phyloP scores from a whole-genome alignment of 2,888 invertebrate genomes.

The Harpalus rubripes region DNA sequence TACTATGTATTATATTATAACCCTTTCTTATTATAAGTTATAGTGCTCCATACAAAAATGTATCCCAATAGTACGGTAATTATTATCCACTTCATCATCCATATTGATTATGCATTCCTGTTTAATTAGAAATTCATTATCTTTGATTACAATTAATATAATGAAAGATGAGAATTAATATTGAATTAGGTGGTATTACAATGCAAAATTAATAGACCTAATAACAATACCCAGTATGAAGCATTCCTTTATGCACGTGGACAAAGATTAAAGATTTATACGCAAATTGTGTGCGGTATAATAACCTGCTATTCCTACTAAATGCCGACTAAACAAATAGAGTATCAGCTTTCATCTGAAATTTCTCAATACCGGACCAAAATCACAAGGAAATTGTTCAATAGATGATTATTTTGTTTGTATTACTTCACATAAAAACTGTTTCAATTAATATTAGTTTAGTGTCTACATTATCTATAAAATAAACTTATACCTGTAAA shows the following conservation, averaged over 20 bases:
- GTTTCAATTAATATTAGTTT: too few relatives aligned
- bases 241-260: neutral
- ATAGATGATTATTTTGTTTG: too few relatives aligned
- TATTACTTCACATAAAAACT: too few relatives aligned
- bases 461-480: too few relatives aligned
- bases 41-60: slow-evolving; percentile 1
- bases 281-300: neutral
- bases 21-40: neutral
- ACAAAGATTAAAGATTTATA: slow-evolving; percentile 4
- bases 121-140: slow-evolving; percentile 54
- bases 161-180: slow-evolving; percentile 47
- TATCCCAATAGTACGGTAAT: slow-evolving; percentile 27
- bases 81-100: slow-evolving; percentile 41
- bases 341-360: neutral
- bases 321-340: neutral
- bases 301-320: neutral
- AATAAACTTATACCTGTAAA: too few relatives aligned
- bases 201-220: slow-evolving; percentile 37
- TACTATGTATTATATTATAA: too few relatives aligned
- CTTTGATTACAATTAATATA: slow-evolving; percentile 51
- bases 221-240: slow-evolving; percentile 10
- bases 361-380: neutral
- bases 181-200: slow-evolving; percentile 29
- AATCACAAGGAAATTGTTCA: neutral
- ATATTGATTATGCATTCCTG: slow-evolving; percentile 44